These are phyloP conservation scores for Noctua pronuba DNA, from an alignment of 2,888 invertebrate genomes.

Conservation along the genomic window DNA sequence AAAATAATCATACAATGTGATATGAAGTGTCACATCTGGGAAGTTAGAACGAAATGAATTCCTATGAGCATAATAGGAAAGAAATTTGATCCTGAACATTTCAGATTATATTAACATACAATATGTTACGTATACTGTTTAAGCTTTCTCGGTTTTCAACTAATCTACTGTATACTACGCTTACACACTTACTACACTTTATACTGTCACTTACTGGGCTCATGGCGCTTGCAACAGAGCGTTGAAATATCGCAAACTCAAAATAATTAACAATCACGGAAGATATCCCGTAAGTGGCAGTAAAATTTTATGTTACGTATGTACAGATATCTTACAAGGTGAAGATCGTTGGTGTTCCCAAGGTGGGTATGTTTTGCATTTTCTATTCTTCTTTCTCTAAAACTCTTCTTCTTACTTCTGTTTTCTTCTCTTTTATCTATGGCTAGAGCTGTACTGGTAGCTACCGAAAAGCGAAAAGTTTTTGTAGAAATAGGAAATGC, in stretches of 20 bases:
- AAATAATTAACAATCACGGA: too few relatives aligned
- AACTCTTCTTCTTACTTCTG: background rate
- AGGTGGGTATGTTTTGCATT: background rate
- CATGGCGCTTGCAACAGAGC: too few relatives aligned
- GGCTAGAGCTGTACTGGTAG: background rate
- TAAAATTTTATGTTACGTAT: too few relatives aligned
- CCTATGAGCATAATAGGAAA: slow-evolving; percentile 7
- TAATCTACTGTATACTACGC: too few relatives aligned
- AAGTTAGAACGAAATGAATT: slow-evolving; percentile 21
- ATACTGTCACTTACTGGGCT: too few relatives aligned
- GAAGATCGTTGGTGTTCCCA: background rate
- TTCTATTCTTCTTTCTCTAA: background rate
- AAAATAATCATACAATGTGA: slow-evolving; percentile 4
- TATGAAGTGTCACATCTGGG: slow-evolving; percentile 16
- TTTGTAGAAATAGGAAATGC: background rate
- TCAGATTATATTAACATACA: background rate
- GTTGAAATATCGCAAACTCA: too few relatives aligned
- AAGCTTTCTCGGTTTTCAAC: too few relatives aligned
- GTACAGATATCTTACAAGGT: background rate
- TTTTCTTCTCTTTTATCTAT: background rate
- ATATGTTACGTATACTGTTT: too few relatives aligned
- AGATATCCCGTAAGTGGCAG: too few relatives aligned
- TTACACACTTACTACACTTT: too few relatives aligned
- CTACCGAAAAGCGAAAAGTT: background rate
- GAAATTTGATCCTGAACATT: background rate